Evolutionary conservation across 2,888 invertebrate genomes (phyloP).

Genomic region (Tenodera sinensis): DNA sequence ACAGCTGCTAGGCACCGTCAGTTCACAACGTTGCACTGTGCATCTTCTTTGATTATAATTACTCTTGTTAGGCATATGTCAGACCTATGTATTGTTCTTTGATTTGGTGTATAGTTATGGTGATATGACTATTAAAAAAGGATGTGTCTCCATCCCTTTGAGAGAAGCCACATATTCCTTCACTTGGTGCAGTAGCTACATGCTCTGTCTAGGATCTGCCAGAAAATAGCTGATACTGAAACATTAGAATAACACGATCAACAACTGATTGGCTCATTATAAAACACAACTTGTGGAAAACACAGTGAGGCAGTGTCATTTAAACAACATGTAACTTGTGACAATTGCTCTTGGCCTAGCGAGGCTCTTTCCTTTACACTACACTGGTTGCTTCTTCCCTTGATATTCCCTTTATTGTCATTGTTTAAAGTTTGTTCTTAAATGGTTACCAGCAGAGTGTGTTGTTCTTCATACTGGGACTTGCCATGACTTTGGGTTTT

Average conservation of each 20-base stretch:
- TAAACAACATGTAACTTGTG: too few relatives aligned
- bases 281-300: too few relatives aligned
- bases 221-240: constrained; percentile 50
- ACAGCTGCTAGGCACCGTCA: background rate
- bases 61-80: background rate
- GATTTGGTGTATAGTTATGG: background rate
- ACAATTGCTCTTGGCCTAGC: too few relatives aligned
- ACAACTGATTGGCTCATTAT: background rate
- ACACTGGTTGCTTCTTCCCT: too few relatives aligned
- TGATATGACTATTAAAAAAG: background rate
- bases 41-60: background rate
- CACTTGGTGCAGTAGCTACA: background rate
- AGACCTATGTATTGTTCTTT: background rate
- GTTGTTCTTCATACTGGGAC: too few relatives aligned
- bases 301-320: too few relatives aligned
- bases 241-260: constrained; percentile 33
- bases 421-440: too few relatives aligned
- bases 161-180: background rate
- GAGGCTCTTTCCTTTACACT: too few relatives aligned
- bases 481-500: too few relatives aligned
- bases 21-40: background rate
- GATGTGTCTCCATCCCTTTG: background rate
- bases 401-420: too few relatives aligned
- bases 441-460: too few relatives aligned
- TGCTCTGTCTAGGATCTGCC: constrained; percentile 41